These are phyloP conservation scores for Podilymbus podiceps DNA, from an alignment of 2,113 vertebrate genomes.

Conservation along the genomic window DNA sequence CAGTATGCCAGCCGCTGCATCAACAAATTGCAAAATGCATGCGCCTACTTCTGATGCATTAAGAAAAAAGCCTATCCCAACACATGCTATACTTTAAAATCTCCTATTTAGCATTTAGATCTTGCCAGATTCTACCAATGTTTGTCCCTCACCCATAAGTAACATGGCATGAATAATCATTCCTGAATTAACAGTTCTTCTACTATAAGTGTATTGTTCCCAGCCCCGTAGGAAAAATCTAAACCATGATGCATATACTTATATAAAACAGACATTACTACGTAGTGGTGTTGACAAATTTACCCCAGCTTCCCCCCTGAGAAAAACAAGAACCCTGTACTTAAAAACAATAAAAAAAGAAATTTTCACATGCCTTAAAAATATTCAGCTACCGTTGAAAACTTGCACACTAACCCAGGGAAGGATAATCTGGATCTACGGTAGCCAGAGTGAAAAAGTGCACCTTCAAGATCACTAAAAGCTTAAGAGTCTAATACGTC, in stretches of 20 bases:
- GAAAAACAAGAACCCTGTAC: neutral
- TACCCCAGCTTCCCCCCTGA: neutral
- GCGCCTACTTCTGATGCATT: neutral
- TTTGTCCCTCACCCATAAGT: neutral
- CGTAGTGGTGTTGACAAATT: neutral
- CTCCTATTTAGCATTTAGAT: neutral
- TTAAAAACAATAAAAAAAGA: neutral
- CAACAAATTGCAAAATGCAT: neutral
- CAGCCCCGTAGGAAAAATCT: neutral
- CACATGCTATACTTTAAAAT: neutral
- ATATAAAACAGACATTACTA: neutral
- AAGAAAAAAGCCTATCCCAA: neutral
- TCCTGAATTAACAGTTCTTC: neutral
- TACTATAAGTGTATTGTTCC: neutral
- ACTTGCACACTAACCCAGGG: neutral
- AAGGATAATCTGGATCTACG: neutral
- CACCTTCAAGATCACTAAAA: neutral
- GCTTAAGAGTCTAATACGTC: neutral
- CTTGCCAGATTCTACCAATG: neutral
- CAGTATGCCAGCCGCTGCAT: neutral
- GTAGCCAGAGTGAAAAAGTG: neutral
- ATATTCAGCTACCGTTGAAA: neutral
- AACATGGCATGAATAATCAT: neutral
- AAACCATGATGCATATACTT: neutral
- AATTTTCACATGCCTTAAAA: neutral